Conservation (phyloP, 2,797 vertebrate species). For the Sebastes variabilis region DNA sequence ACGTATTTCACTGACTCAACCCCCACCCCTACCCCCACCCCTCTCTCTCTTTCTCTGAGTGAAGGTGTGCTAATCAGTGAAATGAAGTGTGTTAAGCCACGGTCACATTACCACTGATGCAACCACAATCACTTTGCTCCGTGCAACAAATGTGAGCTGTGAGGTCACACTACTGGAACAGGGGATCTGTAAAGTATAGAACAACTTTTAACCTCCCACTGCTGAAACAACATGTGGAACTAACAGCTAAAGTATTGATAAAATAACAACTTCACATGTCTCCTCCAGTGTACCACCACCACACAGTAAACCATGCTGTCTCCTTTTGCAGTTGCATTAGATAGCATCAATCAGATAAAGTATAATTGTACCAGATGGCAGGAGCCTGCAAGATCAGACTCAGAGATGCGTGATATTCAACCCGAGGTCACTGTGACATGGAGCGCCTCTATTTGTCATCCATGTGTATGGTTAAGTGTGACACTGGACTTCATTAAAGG, state of each 20-base stretch:
- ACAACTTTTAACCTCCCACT: neutral
- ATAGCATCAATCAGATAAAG: slow-evolving; percentile 11
- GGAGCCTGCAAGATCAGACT: neutral
- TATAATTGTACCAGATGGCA: slow-evolving; percentile 6
- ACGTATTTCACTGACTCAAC: neutral
- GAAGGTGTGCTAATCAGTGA: slow-evolving; percentile 42
- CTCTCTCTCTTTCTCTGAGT: neutral
- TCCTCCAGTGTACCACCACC: neutral
- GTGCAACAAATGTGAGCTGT: slow-evolving; percentile 7
- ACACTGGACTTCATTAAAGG: neutral
- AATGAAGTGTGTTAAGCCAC: slow-evolving; percentile 48
- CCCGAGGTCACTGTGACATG: slow-evolving; percentile 7
- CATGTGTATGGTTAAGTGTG: neutral
- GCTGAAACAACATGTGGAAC: neutral
- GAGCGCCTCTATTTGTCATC: neutral
- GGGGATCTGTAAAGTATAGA: neutral
- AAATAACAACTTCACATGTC: neutral
- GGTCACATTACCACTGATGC: slow-evolving; percentile 45
- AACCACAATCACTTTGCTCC: slow-evolving; percentile 20
- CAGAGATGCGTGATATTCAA: slow-evolving; percentile 8
- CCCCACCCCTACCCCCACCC: too few species aligned
- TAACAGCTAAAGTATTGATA: neutral
- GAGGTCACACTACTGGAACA: slow-evolving; percentile 12
- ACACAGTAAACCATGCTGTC: neutral
- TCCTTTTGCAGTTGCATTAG: slow-evolving; percentile 12